Conservation (phyloP, 2,113 vertebrate species). For the Petaurus breviceps region DNA sequence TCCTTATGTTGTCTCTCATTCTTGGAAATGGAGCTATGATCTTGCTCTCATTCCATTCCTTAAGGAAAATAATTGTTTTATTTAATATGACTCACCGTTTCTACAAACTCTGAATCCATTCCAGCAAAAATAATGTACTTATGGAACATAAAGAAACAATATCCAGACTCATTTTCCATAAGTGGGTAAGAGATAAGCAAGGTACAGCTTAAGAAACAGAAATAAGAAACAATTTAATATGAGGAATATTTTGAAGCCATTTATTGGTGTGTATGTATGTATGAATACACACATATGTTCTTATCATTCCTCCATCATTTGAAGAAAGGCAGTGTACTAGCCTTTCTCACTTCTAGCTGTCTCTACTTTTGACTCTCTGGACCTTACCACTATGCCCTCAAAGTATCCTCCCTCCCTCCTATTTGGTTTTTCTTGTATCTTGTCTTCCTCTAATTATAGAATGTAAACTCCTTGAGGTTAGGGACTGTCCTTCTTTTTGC, state of each 20-base stretch:
- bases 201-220: neutral
- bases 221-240: neutral
- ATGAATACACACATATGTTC: neutral
- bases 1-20: conserved; percentile 9
- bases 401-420: neutral
- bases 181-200: neutral
- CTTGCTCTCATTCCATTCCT: conserved; percentile 25
- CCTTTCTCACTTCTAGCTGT: neutral
- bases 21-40: neutral
- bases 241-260: neutral
- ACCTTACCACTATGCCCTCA: too few species aligned
- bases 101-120: neutral
- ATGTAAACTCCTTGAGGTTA: neutral
- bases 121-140: conserved; percentile 52
- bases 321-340: neutral
- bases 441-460: neutral
- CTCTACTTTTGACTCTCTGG: too few species aligned
- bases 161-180: neutral
- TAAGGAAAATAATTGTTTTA: neutral
- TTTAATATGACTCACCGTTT: neutral
- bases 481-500: too few species aligned
- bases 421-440: neutral
- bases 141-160: conserved; percentile 38
- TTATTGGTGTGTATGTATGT: neutral
- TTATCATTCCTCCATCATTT: neutral